These are phyloP conservation scores for Apostichopus leukothele DNA, from an alignment of 53 echinoderm and acorn worm genomes.

Conservation along the genomic window DNA sequence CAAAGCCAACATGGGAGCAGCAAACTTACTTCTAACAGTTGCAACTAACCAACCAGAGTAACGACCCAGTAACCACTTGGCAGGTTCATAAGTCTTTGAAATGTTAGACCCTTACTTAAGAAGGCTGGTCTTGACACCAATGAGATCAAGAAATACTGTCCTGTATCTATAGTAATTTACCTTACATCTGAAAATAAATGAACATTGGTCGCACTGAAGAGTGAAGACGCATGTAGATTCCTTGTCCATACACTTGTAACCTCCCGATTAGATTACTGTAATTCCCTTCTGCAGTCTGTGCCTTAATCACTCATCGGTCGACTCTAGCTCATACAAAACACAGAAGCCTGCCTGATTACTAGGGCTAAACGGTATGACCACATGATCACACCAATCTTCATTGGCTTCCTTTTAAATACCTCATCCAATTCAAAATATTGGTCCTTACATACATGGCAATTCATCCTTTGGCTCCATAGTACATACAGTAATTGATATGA, in stretches of 20 bases:
- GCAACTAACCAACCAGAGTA: too few relatives aligned
- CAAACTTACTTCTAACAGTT: too few relatives aligned
- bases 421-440: background rate
- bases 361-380: constrained; percentile 1
- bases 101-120: too few relatives aligned
- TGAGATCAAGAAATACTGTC: too few relatives aligned
- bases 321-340: constrained; percentile 23
- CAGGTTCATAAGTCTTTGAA: too few relatives aligned
- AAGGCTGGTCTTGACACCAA: too few relatives aligned
- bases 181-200: too few relatives aligned
- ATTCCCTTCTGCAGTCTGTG: background rate
- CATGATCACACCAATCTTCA: constrained; percentile 21
- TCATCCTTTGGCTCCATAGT: background rate
- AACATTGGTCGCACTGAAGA: background rate
- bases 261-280: constrained; percentile 7
- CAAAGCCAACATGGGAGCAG: too few relatives aligned
- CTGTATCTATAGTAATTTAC: too few relatives aligned
- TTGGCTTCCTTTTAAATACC: background rate
- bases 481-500: background rate
- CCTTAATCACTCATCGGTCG: background rate
- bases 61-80: too few relatives aligned
- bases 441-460: background rate
- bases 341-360: constrained; percentile 34
- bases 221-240: background rate
- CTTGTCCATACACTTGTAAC: background rate